These are phyloP conservation scores for Pseudanteris insignis DNA, from an alignment of 2,888 invertebrate species.

Conservation along the genomic window DNA sequence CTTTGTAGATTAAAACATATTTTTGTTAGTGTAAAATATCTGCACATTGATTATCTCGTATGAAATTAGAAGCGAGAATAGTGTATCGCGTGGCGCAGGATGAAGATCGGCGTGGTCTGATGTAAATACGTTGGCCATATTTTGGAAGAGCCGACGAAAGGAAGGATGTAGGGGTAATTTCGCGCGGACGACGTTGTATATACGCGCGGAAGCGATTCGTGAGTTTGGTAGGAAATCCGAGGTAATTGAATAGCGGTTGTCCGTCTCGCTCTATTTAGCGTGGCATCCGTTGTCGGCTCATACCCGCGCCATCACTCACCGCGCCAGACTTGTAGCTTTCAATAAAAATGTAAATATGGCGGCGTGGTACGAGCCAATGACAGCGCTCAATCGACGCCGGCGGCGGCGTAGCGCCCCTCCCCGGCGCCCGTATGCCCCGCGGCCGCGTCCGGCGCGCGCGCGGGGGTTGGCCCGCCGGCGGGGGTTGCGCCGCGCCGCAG, in stretches of 20 bases:
- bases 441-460: conserved; percentile 36
- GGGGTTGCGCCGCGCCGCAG: conserved; percentile 31
- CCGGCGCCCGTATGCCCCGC: conserved; percentile 8
- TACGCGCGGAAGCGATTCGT: conserved; percentile 57
- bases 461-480: conserved; percentile 25
- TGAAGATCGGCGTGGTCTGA: conserved; percentile 17
- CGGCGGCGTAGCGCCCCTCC: conserved; percentile 32
- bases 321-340: conserved; percentile 64
- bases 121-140: conserved; percentile 54
- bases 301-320: conserved; percentile 58
- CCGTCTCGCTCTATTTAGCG: conserved; percentile 44
- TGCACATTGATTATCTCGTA: too few relatives aligned
- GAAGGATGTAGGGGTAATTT: conserved; percentile 56
- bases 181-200: conserved; percentile 56
- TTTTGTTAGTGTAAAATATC: too few relatives aligned
- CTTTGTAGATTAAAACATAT: too few relatives aligned
- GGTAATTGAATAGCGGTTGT: conserved; percentile 63
- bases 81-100: too few relatives aligned
- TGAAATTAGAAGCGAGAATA: too few relatives aligned
- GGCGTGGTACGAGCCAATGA: conserved; percentile 66
- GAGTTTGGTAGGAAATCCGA: conserved; percentile 62
- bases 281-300: conserved; percentile 48
- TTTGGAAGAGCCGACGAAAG: conserved; percentile 53
- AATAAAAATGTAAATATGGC: conserved; percentile 68
- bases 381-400: conserved; percentile 63